Conservation (phyloP, 2,888 invertebrate genomes). For the Steinernema hermaphroditum region DNA sequence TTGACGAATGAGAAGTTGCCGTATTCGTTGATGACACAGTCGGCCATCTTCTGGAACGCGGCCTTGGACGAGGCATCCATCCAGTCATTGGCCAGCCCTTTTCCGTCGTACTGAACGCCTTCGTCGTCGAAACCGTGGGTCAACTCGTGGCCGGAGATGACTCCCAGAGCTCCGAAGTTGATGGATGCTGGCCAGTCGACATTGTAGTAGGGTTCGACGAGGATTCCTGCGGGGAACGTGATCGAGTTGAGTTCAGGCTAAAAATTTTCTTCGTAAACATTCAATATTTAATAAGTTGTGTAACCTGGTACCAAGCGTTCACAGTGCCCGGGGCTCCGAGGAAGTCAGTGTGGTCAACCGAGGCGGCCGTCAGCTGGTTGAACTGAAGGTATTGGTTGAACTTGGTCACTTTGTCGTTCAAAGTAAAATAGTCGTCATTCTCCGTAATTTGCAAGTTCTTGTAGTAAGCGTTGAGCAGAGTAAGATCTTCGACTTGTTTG, state of each 20-base stretch:
- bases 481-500: conserved; percentile 47
- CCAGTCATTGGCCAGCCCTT: conserved; percentile 44
- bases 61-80: conserved; percentile 32
- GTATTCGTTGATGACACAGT: conserved; percentile 44
- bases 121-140: conserved; percentile 73
- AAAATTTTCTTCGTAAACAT: background rate
- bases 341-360: conserved; percentile 56
- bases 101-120: conserved; percentile 58
- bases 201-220: conserved; percentile 30
- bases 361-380: conserved; percentile 40
- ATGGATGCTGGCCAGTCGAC: conserved; percentile 32
- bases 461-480: conserved; percentile 44
- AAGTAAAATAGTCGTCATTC: conserved; percentile 45
- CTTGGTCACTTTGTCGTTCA: conserved; percentile 45
- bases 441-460: conserved; percentile 36
- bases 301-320: conserved; percentile 57
- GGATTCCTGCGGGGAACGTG: conserved; percentile 36
- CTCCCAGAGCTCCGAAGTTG: conserved; percentile 34
- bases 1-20: background rate
- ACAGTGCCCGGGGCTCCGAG: conserved; percentile 58
- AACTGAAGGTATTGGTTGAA: conserved; percentile 48
- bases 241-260: conserved; percentile 35
- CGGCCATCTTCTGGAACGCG: conserved; percentile 43
- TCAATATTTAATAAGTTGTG: background rate
- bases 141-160: conserved; percentile 32